phyloP scores from a whole-genome alignment of 2,113 vertebrate genomes.

The Malurus alboscapulatus region DNA sequence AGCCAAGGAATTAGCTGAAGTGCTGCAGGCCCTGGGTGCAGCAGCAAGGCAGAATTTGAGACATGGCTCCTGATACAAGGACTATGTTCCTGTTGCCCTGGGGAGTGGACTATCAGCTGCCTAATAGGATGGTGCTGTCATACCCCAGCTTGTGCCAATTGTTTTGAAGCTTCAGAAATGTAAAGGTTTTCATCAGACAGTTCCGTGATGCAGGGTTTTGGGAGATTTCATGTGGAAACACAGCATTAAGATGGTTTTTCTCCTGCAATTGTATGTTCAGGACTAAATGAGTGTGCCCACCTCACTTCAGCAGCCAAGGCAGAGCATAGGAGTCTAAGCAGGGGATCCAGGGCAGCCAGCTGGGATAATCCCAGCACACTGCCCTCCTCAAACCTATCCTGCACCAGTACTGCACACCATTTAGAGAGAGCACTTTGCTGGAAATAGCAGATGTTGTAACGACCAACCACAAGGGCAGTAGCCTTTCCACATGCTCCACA shows the following conservation, averaged over 20 bases:
- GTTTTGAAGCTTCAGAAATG: not conserved
- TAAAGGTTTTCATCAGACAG: not conserved
- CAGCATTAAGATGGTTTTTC: not conserved
- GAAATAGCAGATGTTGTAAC: not conserved
- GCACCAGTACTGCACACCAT: accelerated
- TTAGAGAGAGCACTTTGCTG: not conserved
- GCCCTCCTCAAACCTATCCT: not conserved
- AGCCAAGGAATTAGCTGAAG: not conserved
- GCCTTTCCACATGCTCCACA: not conserved
- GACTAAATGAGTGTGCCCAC: not conserved
- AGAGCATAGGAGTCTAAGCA: not conserved
- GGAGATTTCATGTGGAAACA: not conserved
- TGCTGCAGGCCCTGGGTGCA: not conserved
- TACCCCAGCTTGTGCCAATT: not conserved
- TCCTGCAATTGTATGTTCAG: not conserved
- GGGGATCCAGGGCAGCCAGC: not conserved
- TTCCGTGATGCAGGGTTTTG: not conserved
- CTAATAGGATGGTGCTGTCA: no score
- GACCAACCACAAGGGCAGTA: not conserved
- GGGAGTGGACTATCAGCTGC: not conserved
- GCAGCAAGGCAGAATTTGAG: not conserved
- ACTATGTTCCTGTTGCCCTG: not conserved
- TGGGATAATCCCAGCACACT: not conserved
- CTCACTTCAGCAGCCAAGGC: not conserved
- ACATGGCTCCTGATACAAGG: not conserved